A percentile compares a stretch with the other conserved stretches of the same genome.
Evolutionary conservation across 1,140 invertebrate species (phyloP).

Genomic region (Hyles euphorbiae): DNA sequence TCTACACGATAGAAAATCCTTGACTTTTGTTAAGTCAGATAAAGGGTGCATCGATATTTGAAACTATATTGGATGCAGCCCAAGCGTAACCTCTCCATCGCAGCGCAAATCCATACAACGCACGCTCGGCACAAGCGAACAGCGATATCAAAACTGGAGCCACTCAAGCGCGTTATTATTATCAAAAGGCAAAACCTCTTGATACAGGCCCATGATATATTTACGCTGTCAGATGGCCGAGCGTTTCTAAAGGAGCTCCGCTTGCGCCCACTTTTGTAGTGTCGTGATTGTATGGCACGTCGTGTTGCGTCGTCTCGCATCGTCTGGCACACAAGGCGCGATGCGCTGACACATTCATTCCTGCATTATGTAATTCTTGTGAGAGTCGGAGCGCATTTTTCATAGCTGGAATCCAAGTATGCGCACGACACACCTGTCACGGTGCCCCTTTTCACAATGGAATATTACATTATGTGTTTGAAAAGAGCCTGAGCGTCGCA

Average conservation of each 20-base stretch:
- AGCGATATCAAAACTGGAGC: too few species aligned
- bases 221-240: not conserved
- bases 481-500: constrained; percentile 18
- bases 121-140: too few species aligned
- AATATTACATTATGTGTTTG: constrained; percentile 52
- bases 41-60: too few species aligned
- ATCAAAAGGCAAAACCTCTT: too few species aligned
- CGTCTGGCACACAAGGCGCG: not conserved
- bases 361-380: constrained; percentile 46
- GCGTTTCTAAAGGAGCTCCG: constrained; percentile 9
- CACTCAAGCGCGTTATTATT: too few species aligned
- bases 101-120: too few species aligned
- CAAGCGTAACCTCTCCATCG: too few species aligned
- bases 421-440: constrained; percentile 44
- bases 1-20: too few species aligned
- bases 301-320: not conserved
- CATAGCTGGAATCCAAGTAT: constrained; percentile 40
- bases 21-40: too few species aligned
- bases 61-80: too few species aligned
- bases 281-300: not conserved
- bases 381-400: constrained; percentile 44
- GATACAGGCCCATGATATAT: not conserved
- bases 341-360: constrained; percentile 44
- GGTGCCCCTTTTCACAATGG: constrained; percentile 28
- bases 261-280: constrained; percentile 20